phyloP scores from a whole-genome alignment of 92 coral and sea anemone genomes.

The Zoanthus sansibaricus region DNA sequence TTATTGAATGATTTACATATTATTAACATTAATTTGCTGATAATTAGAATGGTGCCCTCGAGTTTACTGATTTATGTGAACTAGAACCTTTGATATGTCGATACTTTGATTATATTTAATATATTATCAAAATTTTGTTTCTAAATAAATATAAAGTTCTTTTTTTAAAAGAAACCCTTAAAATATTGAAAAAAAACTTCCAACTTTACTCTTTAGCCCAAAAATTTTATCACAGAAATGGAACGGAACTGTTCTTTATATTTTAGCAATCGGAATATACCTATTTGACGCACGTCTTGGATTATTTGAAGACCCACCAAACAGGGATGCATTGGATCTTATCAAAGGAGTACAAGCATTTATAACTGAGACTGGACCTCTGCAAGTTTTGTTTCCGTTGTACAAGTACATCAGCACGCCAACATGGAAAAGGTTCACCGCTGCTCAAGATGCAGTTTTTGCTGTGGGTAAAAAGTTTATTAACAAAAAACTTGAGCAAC shows the following conservation, averaged over 20 bases:
- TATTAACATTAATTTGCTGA: no score
- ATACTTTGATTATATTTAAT: no score
- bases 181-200: no score
- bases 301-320: constrained; percentile 30
- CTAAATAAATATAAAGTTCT: no score
- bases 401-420: constrained; percentile 34
- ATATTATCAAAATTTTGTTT: no score
- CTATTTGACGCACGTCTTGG: constrained; percentile 30
- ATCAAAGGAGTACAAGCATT: constrained; percentile 28
- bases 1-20: no score
- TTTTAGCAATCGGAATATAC: constrained; percentile 30
- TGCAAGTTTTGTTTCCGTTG: constrained; percentile 6
- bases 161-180: no score
- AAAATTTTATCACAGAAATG: neutral
- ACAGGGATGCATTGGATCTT: constrained; percentile 16
- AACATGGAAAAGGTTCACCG: constrained; percentile 30
- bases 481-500: neutral
- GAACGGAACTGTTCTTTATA: neutral
- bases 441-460: constrained; percentile 21
- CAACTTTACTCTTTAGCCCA: neutral
- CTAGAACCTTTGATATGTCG: no score
- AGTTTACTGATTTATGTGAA: no score
- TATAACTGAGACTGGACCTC: constrained; percentile 24
- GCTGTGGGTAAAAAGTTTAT: constrained; percentile 6
- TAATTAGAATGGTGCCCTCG: no score